A percentile compares a stretch with the other conserved stretches of the same genome.
phyloP scores from a whole-genome alignment of 2,113 vertebrate genomes.

The Mellivora capensis region DNA sequence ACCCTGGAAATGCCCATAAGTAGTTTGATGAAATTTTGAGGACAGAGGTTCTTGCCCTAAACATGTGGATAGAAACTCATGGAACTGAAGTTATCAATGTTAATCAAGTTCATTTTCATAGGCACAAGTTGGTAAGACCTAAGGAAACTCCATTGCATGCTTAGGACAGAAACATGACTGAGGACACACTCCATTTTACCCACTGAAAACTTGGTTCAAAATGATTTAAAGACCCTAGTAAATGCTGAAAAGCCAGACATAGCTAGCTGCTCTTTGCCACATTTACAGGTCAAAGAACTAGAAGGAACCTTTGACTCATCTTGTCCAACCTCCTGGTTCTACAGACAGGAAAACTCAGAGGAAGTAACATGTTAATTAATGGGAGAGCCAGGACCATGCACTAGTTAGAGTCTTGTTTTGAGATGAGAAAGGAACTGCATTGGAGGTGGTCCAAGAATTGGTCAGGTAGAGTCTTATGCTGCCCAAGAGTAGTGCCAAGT shows the following conservation, averaged over 20 bases:
- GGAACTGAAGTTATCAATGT: not conserved
- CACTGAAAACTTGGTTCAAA: not conserved
- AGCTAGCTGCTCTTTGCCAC: not conserved
- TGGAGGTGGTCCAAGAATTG: not conserved
- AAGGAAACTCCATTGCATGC: not conserved
- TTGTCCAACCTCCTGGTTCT: not conserved
- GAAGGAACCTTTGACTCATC: not conserved
- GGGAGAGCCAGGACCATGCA: not conserved
- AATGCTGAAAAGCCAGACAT: not conserved
- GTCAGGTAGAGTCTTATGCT: not conserved
- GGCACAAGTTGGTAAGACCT: not conserved
- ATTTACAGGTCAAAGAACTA: not conserved
- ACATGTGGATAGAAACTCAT: not conserved
- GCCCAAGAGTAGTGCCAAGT: not conserved
- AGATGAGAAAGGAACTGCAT: not conserved
- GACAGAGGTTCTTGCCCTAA: not conserved
- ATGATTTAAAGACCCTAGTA: not conserved
- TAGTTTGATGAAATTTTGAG: not conserved
- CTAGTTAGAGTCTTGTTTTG: not conserved
- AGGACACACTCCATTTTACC: not conserved
- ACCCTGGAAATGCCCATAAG: not conserved
- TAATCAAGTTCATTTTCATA: not conserved
- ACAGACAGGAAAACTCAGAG: conserved; percentile 20
- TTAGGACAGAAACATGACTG: not conserved
- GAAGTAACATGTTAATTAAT: not conserved